Percentiles rank a stretch among this genome's conserved stretches.
These are phyloP conservation scores for Circaetus cinerascens DNA, from an alignment of 2,113 vertebrate species.

Conservation along the genomic window DNA sequence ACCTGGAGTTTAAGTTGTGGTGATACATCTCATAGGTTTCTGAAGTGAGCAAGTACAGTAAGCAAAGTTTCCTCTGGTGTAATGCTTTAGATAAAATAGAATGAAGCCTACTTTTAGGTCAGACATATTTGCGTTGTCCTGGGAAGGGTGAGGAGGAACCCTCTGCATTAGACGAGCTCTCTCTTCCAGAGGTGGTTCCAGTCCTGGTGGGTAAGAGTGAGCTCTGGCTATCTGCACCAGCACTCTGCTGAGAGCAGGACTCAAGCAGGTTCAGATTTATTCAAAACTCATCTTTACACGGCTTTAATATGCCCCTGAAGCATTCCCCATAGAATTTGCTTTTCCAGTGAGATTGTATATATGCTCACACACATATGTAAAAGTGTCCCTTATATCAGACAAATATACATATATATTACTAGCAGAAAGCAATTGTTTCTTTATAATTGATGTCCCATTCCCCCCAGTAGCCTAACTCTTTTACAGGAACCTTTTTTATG, in stretches of 20 bases:
- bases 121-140: neutral
- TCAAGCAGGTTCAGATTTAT: neutral
- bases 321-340: neutral
- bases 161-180: neutral
- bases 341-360: neutral
- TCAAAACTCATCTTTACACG: neutral
- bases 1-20: neutral
- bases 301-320: neutral
- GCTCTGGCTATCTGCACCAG: neutral
- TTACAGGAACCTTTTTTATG: neutral
- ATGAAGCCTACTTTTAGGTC: neutral
- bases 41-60: neutral
- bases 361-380: neutral
- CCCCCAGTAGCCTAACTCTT: neutral
- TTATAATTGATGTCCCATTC: neutral
- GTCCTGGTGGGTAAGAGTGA: neutral
- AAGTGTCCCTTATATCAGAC: neutral
- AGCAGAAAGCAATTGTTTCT: neutral
- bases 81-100: neutral
- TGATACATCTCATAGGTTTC: neutral
- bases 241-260: neutral
- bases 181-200: neutral
- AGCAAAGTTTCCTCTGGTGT: neutral
- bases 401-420: neutral
- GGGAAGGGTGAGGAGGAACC: neutral